A percentile compares a stretch with the other conserved stretches of the same genome.
Evolutionary conservation across 2,797 vertebrate genomes (phyloP).

Genomic region (Heteromormyrus szaboi): DNA sequence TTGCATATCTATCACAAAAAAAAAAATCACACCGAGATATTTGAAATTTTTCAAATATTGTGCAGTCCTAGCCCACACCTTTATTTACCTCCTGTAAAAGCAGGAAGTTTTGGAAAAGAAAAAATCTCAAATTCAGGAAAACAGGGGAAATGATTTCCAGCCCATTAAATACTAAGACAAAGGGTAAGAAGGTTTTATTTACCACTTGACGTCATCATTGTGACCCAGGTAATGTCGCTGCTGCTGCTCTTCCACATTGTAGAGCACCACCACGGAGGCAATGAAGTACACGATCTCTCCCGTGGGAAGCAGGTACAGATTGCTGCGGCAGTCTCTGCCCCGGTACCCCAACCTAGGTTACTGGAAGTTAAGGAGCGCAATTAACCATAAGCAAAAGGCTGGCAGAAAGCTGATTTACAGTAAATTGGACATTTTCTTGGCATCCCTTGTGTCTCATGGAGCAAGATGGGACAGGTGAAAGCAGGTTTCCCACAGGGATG

Average conservation of each 20-base stretch:
- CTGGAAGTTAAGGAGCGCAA: conserved; percentile 41
- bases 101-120: not conserved
- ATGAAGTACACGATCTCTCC: conserved; percentile 89
- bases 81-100: not conserved
- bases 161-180: not conserved
- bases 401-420: not conserved
- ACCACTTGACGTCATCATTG: conserved; percentile 90
- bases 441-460: not conserved
- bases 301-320: conserved; percentile 82
- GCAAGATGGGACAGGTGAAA: not conserved
- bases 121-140: not conserved
- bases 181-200: conserved; percentile 23
- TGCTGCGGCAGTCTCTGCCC: conserved; percentile 80
- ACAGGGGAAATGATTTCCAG: not conserved
- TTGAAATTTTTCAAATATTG: not conserved
- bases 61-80: not conserved
- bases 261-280: conserved; percentile 81
- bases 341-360: conserved; percentile 77
- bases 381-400: not conserved
- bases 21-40: not conserved
- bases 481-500: not conserved
- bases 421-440: not conserved
- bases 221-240: conserved; percentile 87
- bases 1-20: not conserved
- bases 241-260: conserved; percentile 79